These are phyloP conservation scores for Spermophilus dauricus DNA, from an alignment of 2,113 vertebrate genomes.

Conservation along the genomic window DNA sequence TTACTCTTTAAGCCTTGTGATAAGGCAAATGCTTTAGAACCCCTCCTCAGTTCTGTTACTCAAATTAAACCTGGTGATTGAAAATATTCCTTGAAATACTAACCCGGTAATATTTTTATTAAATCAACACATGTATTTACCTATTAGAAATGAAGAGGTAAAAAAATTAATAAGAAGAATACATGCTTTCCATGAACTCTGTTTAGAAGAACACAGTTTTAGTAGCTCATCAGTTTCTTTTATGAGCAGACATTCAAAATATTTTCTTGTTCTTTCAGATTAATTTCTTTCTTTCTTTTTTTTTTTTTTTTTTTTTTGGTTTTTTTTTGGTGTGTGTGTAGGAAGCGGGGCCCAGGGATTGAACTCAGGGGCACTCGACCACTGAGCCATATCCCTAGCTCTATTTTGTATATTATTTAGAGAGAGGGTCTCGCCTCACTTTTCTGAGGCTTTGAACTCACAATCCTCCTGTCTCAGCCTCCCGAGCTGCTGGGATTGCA, in stretches of 20 bases:
- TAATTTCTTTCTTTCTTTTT: too few species aligned
- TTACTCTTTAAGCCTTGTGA: background rate
- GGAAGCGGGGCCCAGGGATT: too few species aligned
- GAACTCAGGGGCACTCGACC: too few species aligned
- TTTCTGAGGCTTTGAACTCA: too few species aligned
- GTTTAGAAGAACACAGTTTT: background rate
- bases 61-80: background rate
- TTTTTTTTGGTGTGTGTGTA: too few species aligned
- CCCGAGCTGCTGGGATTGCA: too few species aligned
- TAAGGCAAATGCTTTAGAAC: conserved; percentile 15
- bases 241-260: background rate
- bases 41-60: background rate
- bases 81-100: background rate
- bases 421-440: too few species aligned
- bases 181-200: background rate
- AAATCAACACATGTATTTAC: background rate
- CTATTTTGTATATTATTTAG: too few species aligned
- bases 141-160: background rate
- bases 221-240: background rate
- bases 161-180: background rate
- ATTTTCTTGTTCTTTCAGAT: background rate
- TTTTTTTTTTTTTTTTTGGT: too few species aligned
- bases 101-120: background rate
- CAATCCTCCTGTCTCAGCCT: too few species aligned
- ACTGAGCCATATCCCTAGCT: too few species aligned